Evolutionary conservation across 2,113 vertebrate species (phyloP), one percentile per base, ranked within the genome.

Genomic region (Stigmatopora argus): DNA sequence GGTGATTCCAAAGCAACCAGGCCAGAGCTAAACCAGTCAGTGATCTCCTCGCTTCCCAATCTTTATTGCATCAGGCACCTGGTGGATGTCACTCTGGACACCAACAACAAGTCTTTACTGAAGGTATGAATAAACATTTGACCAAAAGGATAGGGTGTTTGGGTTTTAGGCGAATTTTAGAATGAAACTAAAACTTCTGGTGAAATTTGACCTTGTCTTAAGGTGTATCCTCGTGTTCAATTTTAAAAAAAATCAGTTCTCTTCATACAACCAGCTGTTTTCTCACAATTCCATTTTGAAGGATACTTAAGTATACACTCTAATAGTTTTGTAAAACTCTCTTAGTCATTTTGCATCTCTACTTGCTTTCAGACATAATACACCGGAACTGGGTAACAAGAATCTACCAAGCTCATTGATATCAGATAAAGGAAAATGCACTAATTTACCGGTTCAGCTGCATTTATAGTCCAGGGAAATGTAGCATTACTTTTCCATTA

Each of bases 51-150:
- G 35, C 73, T 93, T 44, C 79, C 92, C 7, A 90, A 90, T 64
- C 85, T 98, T 55, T 92, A 89, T 82, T 70, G 94, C 72, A 65
- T 92, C 66, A 90, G 88, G 77, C 89, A 81, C 71, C 64, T 85
- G 41, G 57, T 94, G 61, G 94, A 96, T 49, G 80, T 98, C 77
- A 89, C 86, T 31, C 57, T 97, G 71, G 90, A 94, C 80, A 89
- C 92, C 70, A 88, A 90, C 78, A 89, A 31, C 53, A 92, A 91
- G 70, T 92, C 93, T 0, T 60, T 96, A 70, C 91, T 99, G 60
- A 99, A 97, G 95, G 97, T 97, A 82, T 41, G 46, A 23, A 65
- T 21, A 14, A 5, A 15, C 53, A 55, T 21, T 21, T 7, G 12
- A 9, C 3, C 4, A 31, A 31, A 31, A 31, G 6, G 38, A 4